Conservation (phyloP, 2,113 vertebrate species). For the Tragelaphus strepsiceros region DNA sequence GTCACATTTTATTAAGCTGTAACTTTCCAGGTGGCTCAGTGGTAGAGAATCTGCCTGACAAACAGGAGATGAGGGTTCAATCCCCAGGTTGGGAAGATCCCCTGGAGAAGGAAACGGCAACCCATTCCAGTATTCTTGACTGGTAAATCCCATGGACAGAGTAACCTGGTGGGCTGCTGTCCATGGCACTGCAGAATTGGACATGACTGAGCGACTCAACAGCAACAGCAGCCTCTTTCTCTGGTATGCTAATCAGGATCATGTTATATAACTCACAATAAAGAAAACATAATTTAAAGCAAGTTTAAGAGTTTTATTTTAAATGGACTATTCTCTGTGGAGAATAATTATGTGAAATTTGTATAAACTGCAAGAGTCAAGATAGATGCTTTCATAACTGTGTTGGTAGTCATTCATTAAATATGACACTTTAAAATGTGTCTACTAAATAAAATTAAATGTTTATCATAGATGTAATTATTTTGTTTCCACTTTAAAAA, state of each 20-base stretch:
- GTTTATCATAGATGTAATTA: conserved; percentile 40
- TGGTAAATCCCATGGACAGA: background rate
- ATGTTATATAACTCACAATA: background rate
- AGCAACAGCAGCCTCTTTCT: background rate
- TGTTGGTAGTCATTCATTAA: conserved; percentile 48
- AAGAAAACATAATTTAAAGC: conserved; percentile 13
- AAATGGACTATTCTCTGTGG: conserved; percentile 6
- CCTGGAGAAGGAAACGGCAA: background rate
- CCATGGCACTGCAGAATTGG: background rate
- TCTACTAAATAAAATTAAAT: conserved; percentile 40
- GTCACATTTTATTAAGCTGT: background rate
- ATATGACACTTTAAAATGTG: conserved; percentile 30
- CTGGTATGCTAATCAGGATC: background rate
- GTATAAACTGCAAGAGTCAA: conserved; percentile 17
- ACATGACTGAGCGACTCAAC: background rate
- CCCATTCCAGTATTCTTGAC: background rate
- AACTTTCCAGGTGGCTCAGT: background rate
- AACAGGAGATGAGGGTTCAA: background rate
- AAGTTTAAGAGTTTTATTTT: conserved; percentile 14
- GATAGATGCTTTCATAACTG: conserved; percentile 31
- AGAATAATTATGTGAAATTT: conserved; percentile 55
- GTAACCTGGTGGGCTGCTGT: background rate
- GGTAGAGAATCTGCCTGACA: background rate
- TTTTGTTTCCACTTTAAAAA: conserved; percentile 17
- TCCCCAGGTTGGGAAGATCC: background rate